phyloP scores from a whole-genome alignment of 2,797 vertebrate species.

The Astyanax mexicanus region DNA sequence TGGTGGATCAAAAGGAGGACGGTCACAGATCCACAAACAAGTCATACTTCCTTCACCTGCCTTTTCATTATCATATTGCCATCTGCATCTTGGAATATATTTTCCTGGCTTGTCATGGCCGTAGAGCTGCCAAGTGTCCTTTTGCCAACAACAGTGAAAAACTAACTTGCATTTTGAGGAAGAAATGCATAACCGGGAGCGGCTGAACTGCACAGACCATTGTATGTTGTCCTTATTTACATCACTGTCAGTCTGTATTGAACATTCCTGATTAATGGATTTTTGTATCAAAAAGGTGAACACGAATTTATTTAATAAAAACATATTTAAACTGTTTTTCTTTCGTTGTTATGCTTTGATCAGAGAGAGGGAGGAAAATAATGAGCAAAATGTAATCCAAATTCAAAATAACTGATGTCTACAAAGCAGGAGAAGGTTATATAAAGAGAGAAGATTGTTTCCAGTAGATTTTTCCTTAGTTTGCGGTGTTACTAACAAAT shows the following conservation, averaged over 20 bases:
- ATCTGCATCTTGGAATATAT: neutral
- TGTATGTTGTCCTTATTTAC: neutral
- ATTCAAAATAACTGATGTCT: no score
- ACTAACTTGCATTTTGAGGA: slow-evolving; percentile 1
- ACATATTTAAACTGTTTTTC: neutral
- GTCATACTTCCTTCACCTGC: neutral
- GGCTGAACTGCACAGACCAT: slow-evolving; percentile 7
- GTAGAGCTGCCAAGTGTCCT: slow-evolving; percentile 41
- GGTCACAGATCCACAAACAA: neutral
- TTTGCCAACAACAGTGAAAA: slow-evolving; percentile 44
- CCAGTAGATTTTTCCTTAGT: no score
- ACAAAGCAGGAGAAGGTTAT: no score
- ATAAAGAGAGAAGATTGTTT: no score
- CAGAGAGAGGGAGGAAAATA: no score
- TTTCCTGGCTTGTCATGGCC: slow-evolving; percentile 2
- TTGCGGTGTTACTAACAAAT: no score
- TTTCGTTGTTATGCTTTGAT: neutral
- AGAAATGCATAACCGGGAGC: neutral
- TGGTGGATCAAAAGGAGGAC: neutral
- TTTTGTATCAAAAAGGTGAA: slow-evolving; percentile 9
- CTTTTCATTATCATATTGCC: neutral
- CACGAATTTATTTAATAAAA: slow-evolving; percentile 27
- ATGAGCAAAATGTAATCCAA: no score
- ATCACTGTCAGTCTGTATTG: neutral
- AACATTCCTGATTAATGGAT: neutral